Evolutionary conservation across 2,113 vertebrate genomes (phyloP), one percentile per base, ranked within the genome.

Genomic region (Leuciscus idus): DNA sequence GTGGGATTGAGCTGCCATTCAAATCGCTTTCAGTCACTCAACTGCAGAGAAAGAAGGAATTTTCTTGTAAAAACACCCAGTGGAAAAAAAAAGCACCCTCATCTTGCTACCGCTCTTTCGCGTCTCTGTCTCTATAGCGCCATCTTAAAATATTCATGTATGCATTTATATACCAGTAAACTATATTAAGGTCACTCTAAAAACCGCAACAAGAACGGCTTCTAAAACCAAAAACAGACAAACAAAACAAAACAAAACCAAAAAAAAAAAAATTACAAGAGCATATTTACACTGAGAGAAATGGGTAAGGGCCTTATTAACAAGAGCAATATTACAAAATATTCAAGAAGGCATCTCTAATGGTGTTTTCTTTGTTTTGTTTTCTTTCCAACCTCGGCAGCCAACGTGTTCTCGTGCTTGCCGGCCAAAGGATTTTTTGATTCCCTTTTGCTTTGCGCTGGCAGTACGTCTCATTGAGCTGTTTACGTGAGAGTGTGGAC

Each of bases 251-350:
- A 90, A 88, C 90, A 94, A 96, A 97, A 97, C 95, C 93, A 95
- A 94, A 94, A 83, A 93, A 94, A 94, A 94, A 83, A 91, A 85
- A 92, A 90, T 89, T 87, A 88, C 91, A 95, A 96, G 89, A 92
- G 90, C 90, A 87, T 98, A 98, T 98, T 95, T 97, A 98, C 95
- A 98, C 95, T 92, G 77, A 91, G 48, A 88, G 87, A 90, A 82
- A 85, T 75, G 61, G 80, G 64, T 68, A 86, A 48, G 86, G 89
- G 88, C 86, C 92, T 94, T 97, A 98, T 98, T 96, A 97, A 97
- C 97, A 98, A 97, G 96, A 94, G 94, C 95, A 96, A 97, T 97
- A 96, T 98, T 98, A 98, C 96, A 99, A 99, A 98, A 99, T 97
- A 97, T 97, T 97, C 95, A 97, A 95, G 95, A 97, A 98, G 96